Percentiles rank a stretch among this genome's conserved stretches.
These are phyloP conservation scores for Gonioctena quinquepunctata DNA, from an alignment of 1,140 invertebrate genomes.

Conservation along the genomic window DNA sequence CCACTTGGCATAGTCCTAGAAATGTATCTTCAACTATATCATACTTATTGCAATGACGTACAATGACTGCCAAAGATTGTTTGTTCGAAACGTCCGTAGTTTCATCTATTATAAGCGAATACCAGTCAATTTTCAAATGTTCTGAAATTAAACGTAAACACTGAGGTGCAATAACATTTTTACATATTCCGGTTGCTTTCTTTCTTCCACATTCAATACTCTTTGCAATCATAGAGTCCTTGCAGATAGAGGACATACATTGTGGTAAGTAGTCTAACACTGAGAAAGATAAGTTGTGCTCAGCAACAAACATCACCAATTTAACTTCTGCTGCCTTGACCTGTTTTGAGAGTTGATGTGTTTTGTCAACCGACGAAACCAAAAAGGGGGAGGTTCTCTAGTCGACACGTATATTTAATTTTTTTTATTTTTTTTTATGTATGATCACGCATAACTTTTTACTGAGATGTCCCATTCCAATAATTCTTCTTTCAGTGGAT, in stretches of 20 bases:
- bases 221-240: slow-evolving; percentile 14
- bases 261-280: slow-evolving; percentile 18
- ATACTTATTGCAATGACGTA: not conserved
- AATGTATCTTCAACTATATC: not conserved
- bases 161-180: not conserved
- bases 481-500: too few relatives aligned
- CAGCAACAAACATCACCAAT: slow-evolving; percentile 8
- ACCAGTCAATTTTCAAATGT: not conserved
- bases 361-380: too few relatives aligned
- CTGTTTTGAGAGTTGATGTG: not conserved
- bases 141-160: not conserved
- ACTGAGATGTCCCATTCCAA: too few relatives aligned
- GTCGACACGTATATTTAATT: too few relatives aligned
- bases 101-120: slow-evolving; percentile 21
- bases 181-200: slow-evolving; percentile 5
- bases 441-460: too few relatives aligned
- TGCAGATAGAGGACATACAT: slow-evolving; percentile 1
- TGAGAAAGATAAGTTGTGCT: slow-evolving; percentile 17
- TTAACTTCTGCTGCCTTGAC: slow-evolving; percentile 15
- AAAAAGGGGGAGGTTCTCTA: too few relatives aligned
- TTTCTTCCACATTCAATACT: slow-evolving; percentile 11
- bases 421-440: too few relatives aligned
- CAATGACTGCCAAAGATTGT: slow-evolving; percentile 22
- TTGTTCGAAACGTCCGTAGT: slow-evolving; percentile 17
- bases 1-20: not conserved